Percentiles rank a stretch among this genome's conserved stretches.
These are phyloP conservation scores for Amphibalanus amphitrite DNA, from an alignment of 1,140 invertebrate species.

Conservation along the genomic window DNA sequence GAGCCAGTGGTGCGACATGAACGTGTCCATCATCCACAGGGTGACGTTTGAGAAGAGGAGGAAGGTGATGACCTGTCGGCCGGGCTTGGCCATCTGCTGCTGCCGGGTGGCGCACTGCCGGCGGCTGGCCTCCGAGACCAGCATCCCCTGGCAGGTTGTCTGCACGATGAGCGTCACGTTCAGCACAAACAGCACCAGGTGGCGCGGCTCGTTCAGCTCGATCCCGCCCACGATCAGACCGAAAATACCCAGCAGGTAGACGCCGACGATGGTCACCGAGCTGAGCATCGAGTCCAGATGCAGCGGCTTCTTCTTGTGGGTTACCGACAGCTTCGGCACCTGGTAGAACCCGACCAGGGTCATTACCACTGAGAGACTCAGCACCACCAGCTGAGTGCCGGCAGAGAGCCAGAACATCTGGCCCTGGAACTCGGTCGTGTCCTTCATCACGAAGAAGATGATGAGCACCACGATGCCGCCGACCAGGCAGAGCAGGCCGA, in stretches of 20 bases:
- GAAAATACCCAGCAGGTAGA: constrained; percentile 39
- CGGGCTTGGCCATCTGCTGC: constrained; percentile 39
- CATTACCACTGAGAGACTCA: constrained; percentile 29
- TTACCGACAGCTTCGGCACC: constrained; percentile 29
- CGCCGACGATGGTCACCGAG: constrained; percentile 35
- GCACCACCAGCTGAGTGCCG: constrained; percentile 23
- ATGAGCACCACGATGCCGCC: constrained; percentile 40
- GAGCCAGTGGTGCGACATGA: constrained; percentile 42
- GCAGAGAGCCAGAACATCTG: constrained; percentile 26
- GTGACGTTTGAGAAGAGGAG: constrained; percentile 46
- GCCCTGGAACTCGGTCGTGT: constrained; percentile 33
- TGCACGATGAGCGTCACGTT: constrained; percentile 36
- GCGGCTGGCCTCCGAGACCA: constrained; percentile 41
- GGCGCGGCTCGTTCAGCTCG: constrained; percentile 20
- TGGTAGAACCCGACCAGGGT: constrained; percentile 23
- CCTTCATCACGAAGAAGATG: constrained; percentile 43
- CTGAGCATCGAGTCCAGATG: constrained; percentile 32
- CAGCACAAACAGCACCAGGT: constrained; percentile 31
- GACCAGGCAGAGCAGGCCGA: constrained; percentile 40
- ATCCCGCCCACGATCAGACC: constrained; percentile 30
- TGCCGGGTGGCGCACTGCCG: constrained; percentile 33
- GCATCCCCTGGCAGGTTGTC: constrained; percentile 35
- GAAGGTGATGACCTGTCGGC: constrained; percentile 45
- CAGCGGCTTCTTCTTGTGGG: constrained; percentile 23
- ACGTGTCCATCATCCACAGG: constrained; percentile 48